Evolutionary conservation across 2,888 invertebrate genomes (phyloP).

Genomic region (Parasteatoda lunata): DNA sequence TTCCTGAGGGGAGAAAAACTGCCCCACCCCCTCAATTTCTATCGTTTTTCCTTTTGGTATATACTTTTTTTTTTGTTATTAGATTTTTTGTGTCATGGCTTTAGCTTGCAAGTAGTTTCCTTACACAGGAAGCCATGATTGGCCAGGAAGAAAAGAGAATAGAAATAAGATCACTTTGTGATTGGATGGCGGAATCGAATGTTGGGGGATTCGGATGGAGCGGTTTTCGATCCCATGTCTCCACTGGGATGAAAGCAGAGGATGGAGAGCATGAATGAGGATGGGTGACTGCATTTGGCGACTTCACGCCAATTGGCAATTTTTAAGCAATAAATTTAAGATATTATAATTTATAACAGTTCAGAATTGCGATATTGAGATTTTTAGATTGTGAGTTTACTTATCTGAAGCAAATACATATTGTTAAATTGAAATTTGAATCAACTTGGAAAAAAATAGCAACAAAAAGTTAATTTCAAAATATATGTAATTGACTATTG

Average conservation of each 20-base stretch:
- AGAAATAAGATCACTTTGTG: constrained; percentile 35
- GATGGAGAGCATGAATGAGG: constrained; percentile 14
- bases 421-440: too few species aligned
- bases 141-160: constrained; percentile 29
- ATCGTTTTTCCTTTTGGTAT: constrained; percentile 4
- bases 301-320: neutral
- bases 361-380: too few species aligned
- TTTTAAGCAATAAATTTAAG: too few species aligned
- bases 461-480: too few species aligned
- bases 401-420: too few species aligned
- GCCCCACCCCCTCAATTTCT: constrained; percentile 10
- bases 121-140: constrained; percentile 48
- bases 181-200: constrained; percentile 26
- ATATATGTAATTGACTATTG: too few species aligned
- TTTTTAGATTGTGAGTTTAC: too few species aligned
- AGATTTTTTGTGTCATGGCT: constrained; percentile 9
- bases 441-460: too few species aligned
- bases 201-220: constrained; percentile 36
- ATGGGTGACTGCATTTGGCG: neutral
- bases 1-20: constrained; percentile 34
- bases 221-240: constrained; percentile 57
- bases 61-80: neutral
- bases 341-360: too few species aligned
- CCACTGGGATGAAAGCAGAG: constrained; percentile 54
- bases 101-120: constrained; percentile 26